Percentiles rank a stretch among this genome's conserved stretches.
phyloP scores from a whole-genome alignment of 2,113 vertebrate species.

The Engraulis encrasicolus region DNA sequence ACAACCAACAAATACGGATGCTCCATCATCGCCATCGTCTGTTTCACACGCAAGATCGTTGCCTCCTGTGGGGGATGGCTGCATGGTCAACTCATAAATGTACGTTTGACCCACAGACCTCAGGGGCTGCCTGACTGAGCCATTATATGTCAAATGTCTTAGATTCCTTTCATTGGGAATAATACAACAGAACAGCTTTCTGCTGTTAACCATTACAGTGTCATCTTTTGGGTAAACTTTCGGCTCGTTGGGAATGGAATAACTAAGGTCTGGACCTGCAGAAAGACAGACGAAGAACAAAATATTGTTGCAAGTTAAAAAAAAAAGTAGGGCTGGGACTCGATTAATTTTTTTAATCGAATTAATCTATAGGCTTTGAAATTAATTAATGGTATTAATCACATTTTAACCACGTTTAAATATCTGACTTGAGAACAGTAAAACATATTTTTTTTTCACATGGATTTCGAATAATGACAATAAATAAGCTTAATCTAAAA shows the following conservation, averaged over 20 bases:
- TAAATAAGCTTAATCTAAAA: no score
- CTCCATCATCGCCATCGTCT: rapidly evolving
- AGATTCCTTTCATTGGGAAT: slow-evolving; percentile 24
- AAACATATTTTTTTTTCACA: no score
- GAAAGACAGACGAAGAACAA: not conserved
- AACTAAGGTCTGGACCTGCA: slow-evolving; percentile 56
- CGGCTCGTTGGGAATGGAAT: slow-evolving; percentile 8
- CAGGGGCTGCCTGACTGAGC: not conserved
- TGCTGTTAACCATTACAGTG: slow-evolving; percentile 45
- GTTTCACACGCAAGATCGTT: not conserved
- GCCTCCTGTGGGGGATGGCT: rapidly evolving
- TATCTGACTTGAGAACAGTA: no score
- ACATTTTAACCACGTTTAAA: no score
- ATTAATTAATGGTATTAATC: no score
- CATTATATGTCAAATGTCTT: rapidly evolving
- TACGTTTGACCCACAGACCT: slow-evolving; percentile 37
- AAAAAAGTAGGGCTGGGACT: no score
- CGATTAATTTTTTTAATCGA: no score
- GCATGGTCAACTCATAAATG: not conserved
- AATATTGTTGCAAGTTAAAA: not conserved
- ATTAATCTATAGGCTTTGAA: no score
- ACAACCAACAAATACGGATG: slow-evolving; percentile 34
- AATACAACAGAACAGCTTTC: slow-evolving; percentile 65
- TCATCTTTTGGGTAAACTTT: slow-evolving; percentile 52
- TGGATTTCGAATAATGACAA: no score